Evolutionary conservation across 1,140 invertebrate species (phyloP), one percentile per base, ranked within the genome.

Genomic region (Apocrypta bakeri): DNA sequence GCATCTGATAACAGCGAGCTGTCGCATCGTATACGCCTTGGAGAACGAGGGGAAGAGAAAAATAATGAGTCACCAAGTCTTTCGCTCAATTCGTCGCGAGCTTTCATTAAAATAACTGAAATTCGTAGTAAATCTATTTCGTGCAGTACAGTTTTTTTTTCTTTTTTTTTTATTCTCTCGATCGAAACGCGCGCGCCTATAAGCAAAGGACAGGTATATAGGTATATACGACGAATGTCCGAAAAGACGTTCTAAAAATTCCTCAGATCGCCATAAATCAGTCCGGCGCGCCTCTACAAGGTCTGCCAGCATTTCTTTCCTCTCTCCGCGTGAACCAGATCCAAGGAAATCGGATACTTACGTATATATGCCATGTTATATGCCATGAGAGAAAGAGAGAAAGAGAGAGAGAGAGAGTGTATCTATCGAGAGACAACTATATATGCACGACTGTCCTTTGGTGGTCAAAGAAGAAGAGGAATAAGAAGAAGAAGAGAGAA

Each of bases 401-500:
- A n/a, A n/a, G n/a, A n/a, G n/a, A n/a, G n/a, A n/a, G n/a, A n/a
- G n/a, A n/a, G 17, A n/a, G 21, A 56, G 6, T 33, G 24, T 6
- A 11, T 74, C 25, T 1, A 64, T 64, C 63, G 27, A 12, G 48
- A 74, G 14, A 66, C 56, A 74, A 68, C 25, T 81, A n/a, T 81
- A 42, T 81, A 75, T 56, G 48, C 48, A 7, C 6, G 48, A n/a
- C 21, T 21, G 48, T n/a, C 48, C 25, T 68, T 56, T 63, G n/a
- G 25, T 21, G 37, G 31, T 4, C 61, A 25, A 25, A 6, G 0
- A 25, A 83, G 84, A 81, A 80, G 84, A 86, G 83, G 33, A 9
- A 37, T 85, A 82, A 85, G 56, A 14, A 82, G 83, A 87, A 83
- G 75, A 79, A 79, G 12, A 84, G 73, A 76, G 12, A 69, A 77